Evolutionary conservation across 2,888 invertebrate genomes (phyloP).

Genomic region (Sisyra nigra): DNA sequence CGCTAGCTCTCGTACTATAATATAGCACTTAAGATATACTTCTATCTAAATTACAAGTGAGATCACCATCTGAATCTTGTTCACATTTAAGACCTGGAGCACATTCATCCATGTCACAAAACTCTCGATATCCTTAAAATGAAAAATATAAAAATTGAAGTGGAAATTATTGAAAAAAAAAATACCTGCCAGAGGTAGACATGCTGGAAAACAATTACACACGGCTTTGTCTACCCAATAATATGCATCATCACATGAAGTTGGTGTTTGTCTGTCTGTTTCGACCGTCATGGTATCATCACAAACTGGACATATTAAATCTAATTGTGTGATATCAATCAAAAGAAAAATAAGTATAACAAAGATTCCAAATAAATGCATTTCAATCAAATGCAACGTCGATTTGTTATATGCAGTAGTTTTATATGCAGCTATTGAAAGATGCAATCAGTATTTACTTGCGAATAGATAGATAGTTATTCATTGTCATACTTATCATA

Average conservation of each 20-base stretch:
- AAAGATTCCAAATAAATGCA: too few relatives aligned
- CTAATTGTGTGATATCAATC: neutral
- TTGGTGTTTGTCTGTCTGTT: neutral
- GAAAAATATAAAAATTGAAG: neutral
- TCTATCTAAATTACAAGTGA: neutral
- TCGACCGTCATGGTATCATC: neutral
- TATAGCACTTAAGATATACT: neutral
- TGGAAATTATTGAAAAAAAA: neutral
- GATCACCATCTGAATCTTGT: neutral
- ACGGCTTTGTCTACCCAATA: neutral
- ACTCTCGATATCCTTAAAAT: neutral
- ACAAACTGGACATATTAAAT: constrained; percentile 1
- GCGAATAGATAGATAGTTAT: too few relatives aligned
- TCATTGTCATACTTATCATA: too few relatives aligned
- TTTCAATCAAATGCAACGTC: too few relatives aligned
- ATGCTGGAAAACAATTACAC: constrained; percentile 2
- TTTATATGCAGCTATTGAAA: too few relatives aligned
- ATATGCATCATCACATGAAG: neutral
- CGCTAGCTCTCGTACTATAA: too few relatives aligned
- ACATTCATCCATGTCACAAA: neutral
- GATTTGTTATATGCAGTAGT: too few relatives aligned
- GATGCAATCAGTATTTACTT: too few relatives aligned
- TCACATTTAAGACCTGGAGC: neutral
- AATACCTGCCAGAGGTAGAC: neutral
- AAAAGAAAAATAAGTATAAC: neutral